Evolutionary conservation across 2,113 vertebrate genomes (phyloP), one percentile per base, ranked within the genome.

Genomic region (Smithornis capensis): DNA sequence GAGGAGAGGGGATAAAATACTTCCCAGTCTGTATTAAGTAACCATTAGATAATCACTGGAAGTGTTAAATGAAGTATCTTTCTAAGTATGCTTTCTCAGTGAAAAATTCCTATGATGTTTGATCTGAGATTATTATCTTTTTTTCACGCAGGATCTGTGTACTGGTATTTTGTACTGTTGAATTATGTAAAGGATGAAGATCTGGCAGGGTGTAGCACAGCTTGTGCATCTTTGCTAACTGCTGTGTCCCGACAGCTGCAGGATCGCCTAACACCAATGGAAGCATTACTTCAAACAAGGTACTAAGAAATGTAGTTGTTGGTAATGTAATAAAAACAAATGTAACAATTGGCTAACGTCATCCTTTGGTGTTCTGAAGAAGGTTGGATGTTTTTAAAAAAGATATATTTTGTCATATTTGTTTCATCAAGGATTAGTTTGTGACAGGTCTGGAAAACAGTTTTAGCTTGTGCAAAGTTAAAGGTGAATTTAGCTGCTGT

Each of bases 161-260:
- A 99, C 91, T 99, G 99, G 99, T 99, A 99, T 98, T 99, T 99
- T 96, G 99, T 99, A 38, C 95, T 99, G 92, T 97, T 99, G 95
- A 99, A 99, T 97, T 99, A 99, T 12, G 99, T 99, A 33, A 99
- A 99, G 96, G 99, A 99, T 94, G 99, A 99, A 97, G 99, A 99
- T 96, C 85, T 99, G 97, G 99, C 99, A 31, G 98, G 98, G 28
- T 99, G 99, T 91, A 99, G 99, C 91, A 99, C 99, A 7, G 96
- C 99, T 71, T 99, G 99, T 87, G 99, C 99, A 14, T 98, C 98
- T 24, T 76, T 99, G 89, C 99, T 99, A 25, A 99, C 99, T 10
- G 98, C 99, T 4, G 99, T 99, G 84, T 99, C 99, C 74, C 98
- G 98, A 59, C 99, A 99, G 96, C 95, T 99, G 89, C 99, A 99